Conservation (phyloP, 2,888 invertebrate species). For the Andrena fulva region DNA sequence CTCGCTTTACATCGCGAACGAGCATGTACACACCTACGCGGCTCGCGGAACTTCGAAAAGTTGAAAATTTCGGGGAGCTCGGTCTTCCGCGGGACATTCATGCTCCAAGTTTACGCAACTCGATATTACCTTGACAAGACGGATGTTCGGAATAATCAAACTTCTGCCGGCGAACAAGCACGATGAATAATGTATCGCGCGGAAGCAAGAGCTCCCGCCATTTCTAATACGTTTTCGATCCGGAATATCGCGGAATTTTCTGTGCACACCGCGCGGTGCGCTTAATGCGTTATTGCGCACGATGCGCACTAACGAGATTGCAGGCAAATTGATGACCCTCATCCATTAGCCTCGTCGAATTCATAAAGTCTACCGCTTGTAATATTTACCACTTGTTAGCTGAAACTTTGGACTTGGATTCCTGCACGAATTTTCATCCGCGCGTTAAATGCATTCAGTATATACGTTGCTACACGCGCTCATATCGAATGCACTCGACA, state of each 20-base stretch:
- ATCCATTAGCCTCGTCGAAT: too few species aligned
- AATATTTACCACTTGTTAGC: too few species aligned
- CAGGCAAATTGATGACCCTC: too few species aligned
- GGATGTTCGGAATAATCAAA: conserved; percentile 70
- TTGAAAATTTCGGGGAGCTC: conserved; percentile 58
- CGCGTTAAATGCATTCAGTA: too few species aligned
- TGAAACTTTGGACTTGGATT: too few species aligned
- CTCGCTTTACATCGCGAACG: conserved; percentile 1
- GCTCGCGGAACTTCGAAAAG: conserved; percentile 43
- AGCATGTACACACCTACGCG: not conserved
- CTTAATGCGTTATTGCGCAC: too few species aligned
- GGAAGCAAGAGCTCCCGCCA: conserved; percentile 5
- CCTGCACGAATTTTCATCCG: too few species aligned
- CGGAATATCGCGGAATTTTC: not conserved
- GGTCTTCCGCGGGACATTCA: conserved; percentile 44
- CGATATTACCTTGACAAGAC: conserved; percentile 65
- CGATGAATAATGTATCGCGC: conserved; percentile 70
- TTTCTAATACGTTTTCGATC: conserved; percentile 42
- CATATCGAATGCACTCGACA: too few species aligned
- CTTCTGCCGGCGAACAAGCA: conserved; percentile 59
- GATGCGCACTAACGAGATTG: too few species aligned
- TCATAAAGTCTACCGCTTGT: too few species aligned
- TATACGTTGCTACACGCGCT: too few species aligned
- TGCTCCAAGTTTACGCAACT: conserved; percentile 67
- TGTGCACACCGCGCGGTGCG: too few species aligned